Evolutionary conservation across 2,888 invertebrate species (phyloP), one percentile per base, ranked within the genome.

Genomic region (Phasia obesa): DNA sequence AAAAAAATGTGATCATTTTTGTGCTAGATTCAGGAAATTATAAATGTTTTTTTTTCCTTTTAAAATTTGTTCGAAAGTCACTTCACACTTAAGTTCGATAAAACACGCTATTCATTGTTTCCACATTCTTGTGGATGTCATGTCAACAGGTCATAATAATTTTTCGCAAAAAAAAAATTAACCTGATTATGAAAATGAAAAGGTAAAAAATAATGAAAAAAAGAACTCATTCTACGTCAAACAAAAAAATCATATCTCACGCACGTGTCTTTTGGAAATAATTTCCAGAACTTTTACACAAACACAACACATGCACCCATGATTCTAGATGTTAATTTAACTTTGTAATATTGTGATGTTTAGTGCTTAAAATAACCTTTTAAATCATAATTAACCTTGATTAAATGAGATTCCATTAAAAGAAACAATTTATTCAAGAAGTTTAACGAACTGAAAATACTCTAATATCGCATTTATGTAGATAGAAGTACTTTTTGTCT

Each of bases 61-160:
- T 3, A 38, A 38, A 15, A 2, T 13, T 38, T 4, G 2, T 11
- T 38, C 13, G 2, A 38, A 38, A 38, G 38, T 38, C 3, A n/a
- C n/a, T n/a, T n/a, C n/a, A n/a, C n/a, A n/a, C n/a, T n/a, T n/a
- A n/a, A n/a, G 11, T 11, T 38, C 13, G 6, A 42, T 13, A 42
- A 15, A 15, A 67, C 47, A 25, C 47, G 38, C 19, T 38, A 42
- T n/a, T 15, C 38, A 4, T n/a, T 42, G 13, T 44, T 17, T 21
- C 1, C n/a, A 19, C 27, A 11, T 38, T 11, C 25, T 21, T 49
- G 31, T 79, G 51, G 19, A 62, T 82, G 27, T 75, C 83, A 76
- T 83, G 83, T 51, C 78, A 79, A 75, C 75, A 71, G 49, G 83
- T 75, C 49, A 75, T 83, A 79, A 83, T 42, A 13, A 31, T 60